Percentiles rank a stretch among this genome's conserved stretches.
phyloP scores from a whole-genome alignment of 2,797 vertebrate genomes.

The Mus spretus region DNA sequence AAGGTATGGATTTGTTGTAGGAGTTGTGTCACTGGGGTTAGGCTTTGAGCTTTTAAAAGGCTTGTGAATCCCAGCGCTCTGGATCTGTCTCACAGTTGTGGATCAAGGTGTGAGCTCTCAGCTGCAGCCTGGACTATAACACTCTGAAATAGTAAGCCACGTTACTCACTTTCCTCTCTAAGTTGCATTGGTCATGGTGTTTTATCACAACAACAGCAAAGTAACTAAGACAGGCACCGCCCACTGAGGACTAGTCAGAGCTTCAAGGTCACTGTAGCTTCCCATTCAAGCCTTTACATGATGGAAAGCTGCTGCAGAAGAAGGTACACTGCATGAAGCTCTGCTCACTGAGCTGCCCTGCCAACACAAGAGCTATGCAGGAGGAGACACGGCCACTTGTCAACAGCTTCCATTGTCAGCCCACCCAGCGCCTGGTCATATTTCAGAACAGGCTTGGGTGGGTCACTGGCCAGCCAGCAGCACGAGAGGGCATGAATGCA shows the following conservation, averaged over 20 bases:
- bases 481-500: neutral
- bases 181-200: neutral
- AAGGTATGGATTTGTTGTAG: neutral
- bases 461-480: neutral
- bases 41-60: neutral
- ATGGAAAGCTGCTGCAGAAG: neutral
- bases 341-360: neutral
- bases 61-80: neutral
- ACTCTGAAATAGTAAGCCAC: neutral
- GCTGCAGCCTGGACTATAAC: neutral
- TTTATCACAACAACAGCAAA: neutral
- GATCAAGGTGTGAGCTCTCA: neutral
- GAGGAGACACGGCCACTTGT: neutral
- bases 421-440: neutral
- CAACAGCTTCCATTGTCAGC: neutral
- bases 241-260: neutral
- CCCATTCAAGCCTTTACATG: neutral
- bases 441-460: neutral
- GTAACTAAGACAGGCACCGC: neutral
- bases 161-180: neutral
- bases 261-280: neutral
- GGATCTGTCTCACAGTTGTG: neutral
- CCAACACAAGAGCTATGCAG: neutral
- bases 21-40: neutral
- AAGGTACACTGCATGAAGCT: neutral